Conservation (phyloP, 2,888 invertebrate genomes). For the Agonopterix subpropinquella region DNA sequence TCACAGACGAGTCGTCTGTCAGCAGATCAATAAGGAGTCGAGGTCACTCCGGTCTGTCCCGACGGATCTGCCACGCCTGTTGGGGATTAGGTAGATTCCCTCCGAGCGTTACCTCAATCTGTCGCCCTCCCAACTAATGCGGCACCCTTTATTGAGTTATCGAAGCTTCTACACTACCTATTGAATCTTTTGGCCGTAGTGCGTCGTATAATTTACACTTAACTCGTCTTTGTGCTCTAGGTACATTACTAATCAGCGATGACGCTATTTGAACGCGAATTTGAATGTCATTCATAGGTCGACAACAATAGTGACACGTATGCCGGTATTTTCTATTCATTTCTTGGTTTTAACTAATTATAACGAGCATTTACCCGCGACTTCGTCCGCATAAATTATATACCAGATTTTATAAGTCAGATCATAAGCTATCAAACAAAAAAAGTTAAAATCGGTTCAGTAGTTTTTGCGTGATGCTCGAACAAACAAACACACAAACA, state of each 20-base stretch:
- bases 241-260: not conserved
- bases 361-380: too few relatives aligned
- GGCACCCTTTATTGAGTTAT: not conserved
- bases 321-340: too few relatives aligned
- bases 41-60: conserved; percentile 55
- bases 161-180: not conserved
- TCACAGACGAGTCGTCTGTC: conserved; percentile 48
- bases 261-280: not conserved
- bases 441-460: too few relatives aligned
- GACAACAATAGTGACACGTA: too few relatives aligned
- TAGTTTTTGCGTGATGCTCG: too few relatives aligned
- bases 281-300: not conserved
- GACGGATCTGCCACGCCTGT: conserved; percentile 39
- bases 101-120: conserved; percentile 2
- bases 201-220: too few relatives aligned
- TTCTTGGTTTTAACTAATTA: too few relatives aligned
- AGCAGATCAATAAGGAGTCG: conserved; percentile 66
- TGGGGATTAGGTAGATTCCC: conserved; percentile 20
- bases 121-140: conserved; percentile 1
- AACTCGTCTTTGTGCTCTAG: not conserved
- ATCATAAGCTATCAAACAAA: too few relatives aligned
- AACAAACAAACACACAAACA: too few relatives aligned
- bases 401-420: too few relatives aligned
- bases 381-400: too few relatives aligned
- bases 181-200: not conserved